Percentiles rank a stretch among this genome's conserved stretches.
Evolutionary conservation across 2,113 vertebrate genomes (phyloP).

Genomic region (Xiphophorus hellerii): DNA sequence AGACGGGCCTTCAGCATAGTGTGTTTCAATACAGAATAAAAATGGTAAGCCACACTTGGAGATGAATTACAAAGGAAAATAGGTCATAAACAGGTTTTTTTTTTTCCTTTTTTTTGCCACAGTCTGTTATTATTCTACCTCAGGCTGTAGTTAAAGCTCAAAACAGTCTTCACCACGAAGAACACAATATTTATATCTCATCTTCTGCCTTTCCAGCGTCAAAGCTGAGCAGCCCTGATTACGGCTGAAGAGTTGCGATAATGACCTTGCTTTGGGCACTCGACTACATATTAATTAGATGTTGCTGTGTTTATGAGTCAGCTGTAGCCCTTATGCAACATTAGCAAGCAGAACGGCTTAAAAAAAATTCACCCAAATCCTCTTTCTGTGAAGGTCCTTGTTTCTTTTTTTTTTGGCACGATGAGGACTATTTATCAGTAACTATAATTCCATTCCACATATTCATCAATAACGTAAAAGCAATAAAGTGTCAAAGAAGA

Average conservation of each 20-base stretch:
- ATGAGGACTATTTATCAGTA: conserved; percentile 9
- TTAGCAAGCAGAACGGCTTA: conserved; percentile 20
- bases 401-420: not conserved
- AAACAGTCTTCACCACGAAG: conserved; percentile 34
- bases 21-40: not conserved
- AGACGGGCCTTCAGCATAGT: not conserved
- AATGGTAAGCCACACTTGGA: not conserved
- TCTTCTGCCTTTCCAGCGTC: conserved; percentile 40
- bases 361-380: conserved; percentile 36
- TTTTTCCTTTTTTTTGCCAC: conserved; percentile 13
- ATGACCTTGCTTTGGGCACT: conserved; percentile 71
- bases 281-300: conserved; percentile 72
- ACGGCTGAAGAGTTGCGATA: conserved; percentile 61
- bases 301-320: conserved; percentile 68
- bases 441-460: conserved; percentile 18
- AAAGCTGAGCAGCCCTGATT: conserved; percentile 53
- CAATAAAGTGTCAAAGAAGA: conserved; percentile 34
- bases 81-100: conserved; percentile 39
- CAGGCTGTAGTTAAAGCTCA: conserved; percentile 40
- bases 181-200: conserved; percentile 53
- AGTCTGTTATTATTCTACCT: conserved; percentile 43
- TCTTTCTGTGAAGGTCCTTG: not conserved
- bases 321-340: conserved; percentile 61
- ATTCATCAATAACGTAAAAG: conserved; percentile 35
- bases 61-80: conserved; percentile 1